These are phyloP conservation scores for Anomalospiza imberbis DNA, from an alignment of 2,797 vertebrate genomes.

Conservation along the genomic window DNA sequence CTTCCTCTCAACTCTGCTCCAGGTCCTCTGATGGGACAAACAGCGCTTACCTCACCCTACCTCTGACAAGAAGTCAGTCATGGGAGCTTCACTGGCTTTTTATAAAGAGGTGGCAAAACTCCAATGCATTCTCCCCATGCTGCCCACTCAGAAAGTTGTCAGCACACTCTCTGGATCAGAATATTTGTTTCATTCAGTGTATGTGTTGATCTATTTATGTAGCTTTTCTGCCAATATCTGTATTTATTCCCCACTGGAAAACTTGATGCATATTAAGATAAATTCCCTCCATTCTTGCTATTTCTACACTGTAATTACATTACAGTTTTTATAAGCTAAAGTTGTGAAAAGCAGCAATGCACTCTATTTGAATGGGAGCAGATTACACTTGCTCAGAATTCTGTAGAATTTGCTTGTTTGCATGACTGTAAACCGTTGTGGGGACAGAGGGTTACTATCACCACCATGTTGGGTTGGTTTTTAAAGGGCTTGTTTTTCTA, in stretches of 20 bases:
- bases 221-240: neutral
- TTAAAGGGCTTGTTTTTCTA: constrained; percentile 21
- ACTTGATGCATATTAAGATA: neutral
- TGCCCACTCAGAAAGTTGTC: neutral
- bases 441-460: neutral
- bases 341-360: neutral
- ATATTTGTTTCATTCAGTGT: neutral
- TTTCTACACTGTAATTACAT: constrained; percentile 18
- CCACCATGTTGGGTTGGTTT: neutral
- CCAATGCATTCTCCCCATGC: neutral
- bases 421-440: neutral
- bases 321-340: neutral
- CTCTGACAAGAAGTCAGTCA: neutral
- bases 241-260: constrained; percentile 8
- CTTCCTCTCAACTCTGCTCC: neutral
- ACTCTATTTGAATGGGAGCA: neutral
- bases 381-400: constrained; percentile 1
- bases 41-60: neutral
- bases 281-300: constrained; percentile 7
- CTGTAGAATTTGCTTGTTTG: constrained; percentile 15
- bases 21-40: neutral
- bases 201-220: neutral
- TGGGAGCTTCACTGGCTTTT: neutral
- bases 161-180: neutral
- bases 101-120: neutral